These are phyloP conservation scores for Cephalopterus ornatus DNA, from an alignment of 2,113 vertebrate genomes.

Conservation along the genomic window DNA sequence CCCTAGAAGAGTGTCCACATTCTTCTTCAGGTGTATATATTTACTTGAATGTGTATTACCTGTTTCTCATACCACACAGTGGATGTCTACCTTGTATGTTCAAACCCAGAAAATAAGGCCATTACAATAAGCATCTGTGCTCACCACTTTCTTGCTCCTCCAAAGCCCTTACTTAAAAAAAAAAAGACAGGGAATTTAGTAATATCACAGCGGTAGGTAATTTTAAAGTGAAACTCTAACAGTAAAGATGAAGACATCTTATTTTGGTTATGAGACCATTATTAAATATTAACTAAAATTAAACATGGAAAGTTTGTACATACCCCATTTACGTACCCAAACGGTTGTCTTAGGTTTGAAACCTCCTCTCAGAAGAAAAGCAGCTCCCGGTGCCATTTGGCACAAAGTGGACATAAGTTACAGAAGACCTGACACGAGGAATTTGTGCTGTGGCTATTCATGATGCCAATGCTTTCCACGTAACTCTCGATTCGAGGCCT, in stretches of 20 bases:
- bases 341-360: neutral
- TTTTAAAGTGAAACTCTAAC: neutral
- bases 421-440: neutral
- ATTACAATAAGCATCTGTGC: neutral
- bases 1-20: slow-evolving; percentile 26
- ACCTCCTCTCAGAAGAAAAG: neutral
- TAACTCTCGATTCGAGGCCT: neutral
- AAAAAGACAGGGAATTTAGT: neutral
- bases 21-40: slow-evolving; percentile 13
- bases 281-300: neutral
- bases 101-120: neutral
- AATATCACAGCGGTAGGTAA: neutral
- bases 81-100: neutral
- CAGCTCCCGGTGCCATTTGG: neutral
- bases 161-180: neutral
- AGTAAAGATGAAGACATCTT: neutral
- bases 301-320: neutral
- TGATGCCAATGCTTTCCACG: neutral
- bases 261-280: neutral
- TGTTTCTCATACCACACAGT: neutral
- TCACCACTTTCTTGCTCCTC: neutral
- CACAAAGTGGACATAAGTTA: neutral
- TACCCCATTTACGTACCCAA: neutral
- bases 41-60: neutral
- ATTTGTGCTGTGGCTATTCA: slow-evolving; percentile 2